A percentile compares a stretch with the other conserved stretches of the same genome.
phyloP scores from a whole-genome alignment of 2,113 vertebrate species.

The Sinocyclocheilus rhinocerous region DNA sequence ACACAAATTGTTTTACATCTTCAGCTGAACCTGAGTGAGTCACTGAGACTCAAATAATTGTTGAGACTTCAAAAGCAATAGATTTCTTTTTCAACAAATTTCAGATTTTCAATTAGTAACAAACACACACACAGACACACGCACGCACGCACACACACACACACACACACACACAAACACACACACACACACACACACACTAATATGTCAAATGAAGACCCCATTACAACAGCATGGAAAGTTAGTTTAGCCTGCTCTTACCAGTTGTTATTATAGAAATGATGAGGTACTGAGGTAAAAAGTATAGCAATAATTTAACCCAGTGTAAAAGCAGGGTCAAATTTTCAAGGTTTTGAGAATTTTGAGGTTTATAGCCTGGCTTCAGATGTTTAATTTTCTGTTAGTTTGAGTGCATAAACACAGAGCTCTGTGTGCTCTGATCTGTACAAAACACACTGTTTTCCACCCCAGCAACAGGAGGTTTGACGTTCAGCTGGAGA shows the following conservation, averaged over 20 bases:
- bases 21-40: no score
- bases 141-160: no score
- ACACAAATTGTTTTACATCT: no score
- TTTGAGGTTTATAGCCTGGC: not conserved
- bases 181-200: no score
- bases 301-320: not conserved
- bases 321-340: not conserved
- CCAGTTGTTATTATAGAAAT: not conserved
- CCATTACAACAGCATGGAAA: not conserved
- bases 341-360: not conserved
- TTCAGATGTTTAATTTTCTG: not conserved
- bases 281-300: not conserved
- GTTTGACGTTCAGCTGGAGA: not conserved
- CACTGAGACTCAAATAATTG: no score
- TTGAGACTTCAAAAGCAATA: no score
- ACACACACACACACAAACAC: no score
- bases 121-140: no score
- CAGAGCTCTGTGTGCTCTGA: not conserved
- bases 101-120: no score
- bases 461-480: not conserved
- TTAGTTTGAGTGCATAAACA: conserved; percentile 3
- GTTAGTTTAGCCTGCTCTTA: not conserved
- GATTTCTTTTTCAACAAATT: no score
- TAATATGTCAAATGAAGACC: no score
- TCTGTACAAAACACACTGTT: not conserved